Percentiles rank a stretch among this genome's conserved stretches.
phyloP scores from a whole-genome alignment of 2,888 invertebrate species.

The Drosophila basisetae region DNA sequence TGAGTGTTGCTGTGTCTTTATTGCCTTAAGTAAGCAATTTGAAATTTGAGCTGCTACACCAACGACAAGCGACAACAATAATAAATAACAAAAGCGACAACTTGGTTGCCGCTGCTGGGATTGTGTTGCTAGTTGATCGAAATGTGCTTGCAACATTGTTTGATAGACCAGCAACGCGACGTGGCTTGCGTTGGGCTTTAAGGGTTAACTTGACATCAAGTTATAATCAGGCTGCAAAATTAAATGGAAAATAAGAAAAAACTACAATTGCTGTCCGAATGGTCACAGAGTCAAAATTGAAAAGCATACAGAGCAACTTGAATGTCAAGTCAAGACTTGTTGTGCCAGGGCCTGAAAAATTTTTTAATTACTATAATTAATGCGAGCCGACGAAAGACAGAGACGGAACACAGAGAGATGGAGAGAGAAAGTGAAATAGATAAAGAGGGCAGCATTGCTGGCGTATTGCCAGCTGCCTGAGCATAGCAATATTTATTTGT shows the following conservation, averaged over 20 bases:
- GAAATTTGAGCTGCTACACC: slow-evolving; percentile 72
- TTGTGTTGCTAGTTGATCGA: slow-evolving; percentile 56
- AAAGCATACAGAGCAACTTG: slow-evolving; percentile 39
- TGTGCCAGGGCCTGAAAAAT: slow-evolving; percentile 45
- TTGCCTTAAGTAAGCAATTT: slow-evolving; percentile 80
- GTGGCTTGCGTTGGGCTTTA: slow-evolving; percentile 46
- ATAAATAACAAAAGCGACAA: slow-evolving; percentile 25
- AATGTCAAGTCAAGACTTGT: slow-evolving; percentile 35
- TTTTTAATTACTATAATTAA: slow-evolving; percentile 79
- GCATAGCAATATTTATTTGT: slow-evolving; percentile 3
- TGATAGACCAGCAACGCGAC: slow-evolving; percentile 19
- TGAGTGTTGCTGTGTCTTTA: slow-evolving; percentile 64
- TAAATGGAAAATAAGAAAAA: not conserved
- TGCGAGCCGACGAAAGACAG: slow-evolving; percentile 35
- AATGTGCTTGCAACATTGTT: slow-evolving; percentile 69
- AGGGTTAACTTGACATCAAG: slow-evolving; percentile 70
- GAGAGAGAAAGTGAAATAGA: not conserved
- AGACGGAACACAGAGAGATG: not conserved
- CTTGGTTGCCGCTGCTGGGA: slow-evolving; percentile 44
- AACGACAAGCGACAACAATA: slow-evolving; percentile 34
- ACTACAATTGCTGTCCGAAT: slow-evolving; percentile 20
- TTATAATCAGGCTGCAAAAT: slow-evolving; percentile 36
- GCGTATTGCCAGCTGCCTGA: slow-evolving; percentile 40
- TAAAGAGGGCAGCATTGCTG: slow-evolving; percentile 16
- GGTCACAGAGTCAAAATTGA: slow-evolving; percentile 39